These are phyloP conservation scores for Vulpes ferrilata DNA, from an alignment of 2,113 vertebrate genomes.

Conservation along the genomic window DNA sequence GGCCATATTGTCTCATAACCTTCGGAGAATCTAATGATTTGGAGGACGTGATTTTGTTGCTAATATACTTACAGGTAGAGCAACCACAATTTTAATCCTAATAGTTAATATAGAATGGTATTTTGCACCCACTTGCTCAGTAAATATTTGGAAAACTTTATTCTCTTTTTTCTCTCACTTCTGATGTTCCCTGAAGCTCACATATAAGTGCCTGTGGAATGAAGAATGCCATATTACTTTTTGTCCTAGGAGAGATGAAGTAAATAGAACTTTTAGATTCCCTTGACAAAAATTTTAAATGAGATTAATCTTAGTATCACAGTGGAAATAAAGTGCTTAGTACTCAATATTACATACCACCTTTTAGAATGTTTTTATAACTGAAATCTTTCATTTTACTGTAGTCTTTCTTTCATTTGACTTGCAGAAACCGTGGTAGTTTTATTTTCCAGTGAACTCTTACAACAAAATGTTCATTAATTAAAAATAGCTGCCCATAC, in stretches of 20 bases:
- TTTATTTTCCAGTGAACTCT: constrained; percentile 54
- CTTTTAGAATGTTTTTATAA: not conserved
- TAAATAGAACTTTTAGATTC: not conserved
- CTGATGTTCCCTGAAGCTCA: not conserved
- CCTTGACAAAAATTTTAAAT: constrained; percentile 10
- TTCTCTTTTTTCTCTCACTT: not conserved
- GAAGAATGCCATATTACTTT: not conserved
- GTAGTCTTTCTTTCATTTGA: not conserved
- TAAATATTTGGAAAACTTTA: not conserved
- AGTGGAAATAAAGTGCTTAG: not conserved
- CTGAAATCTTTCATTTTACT: constrained; percentile 34
- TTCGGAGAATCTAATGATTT: not conserved
- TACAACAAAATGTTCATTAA: constrained; percentile 70
- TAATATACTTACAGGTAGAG: not conserved
- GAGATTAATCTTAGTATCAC: not conserved
- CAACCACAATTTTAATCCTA: not conserved
- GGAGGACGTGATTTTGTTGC: not conserved
- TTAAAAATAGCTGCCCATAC: constrained; percentile 68
- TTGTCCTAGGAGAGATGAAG: not conserved
- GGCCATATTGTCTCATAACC: not conserved
- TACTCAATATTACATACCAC: not conserved
- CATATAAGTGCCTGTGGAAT: not conserved
- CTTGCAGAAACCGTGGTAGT: not conserved
- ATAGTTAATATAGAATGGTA: not conserved
- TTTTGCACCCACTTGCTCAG: not conserved